Evolutionary conservation across 2,888 invertebrate species (phyloP), one percentile per base, ranked within the genome.

Genomic region (Lottia gigantea): DNA sequence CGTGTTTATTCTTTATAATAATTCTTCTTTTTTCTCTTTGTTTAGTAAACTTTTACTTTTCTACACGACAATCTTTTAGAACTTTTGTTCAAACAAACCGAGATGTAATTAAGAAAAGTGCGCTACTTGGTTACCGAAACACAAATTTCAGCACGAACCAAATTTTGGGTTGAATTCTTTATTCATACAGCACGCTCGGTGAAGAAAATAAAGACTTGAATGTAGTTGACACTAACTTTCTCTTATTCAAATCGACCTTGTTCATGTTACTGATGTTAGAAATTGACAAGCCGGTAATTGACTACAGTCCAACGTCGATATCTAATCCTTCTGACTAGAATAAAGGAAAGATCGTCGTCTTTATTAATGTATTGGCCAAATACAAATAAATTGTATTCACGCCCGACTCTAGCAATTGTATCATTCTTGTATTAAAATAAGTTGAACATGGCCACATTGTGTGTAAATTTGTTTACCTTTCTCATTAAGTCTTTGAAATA

Each of bases 291-390:
- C 55, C 55, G 55, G 55, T 23, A 55, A 55, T 55, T 55, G 55
- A 55, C 55, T 55, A 55, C 55, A 23, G 55, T 19, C 55, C 55
- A 55, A 55, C 55, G 46, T 62, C 67, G 74, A 67, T 74, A 71
- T 71, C 71, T 74, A 74, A 74, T 71, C 71, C 66, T 64, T 55
- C 66, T 55, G 55, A 46, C 68, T 64, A 55, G 68, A 62, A 62
- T 64, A 64, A 61, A 64, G 46, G 67, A 62, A 64, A 67, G 69
- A 66, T 67, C 66, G 68, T 69, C 66, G 67, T 74, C 71, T 69
- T 71, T 73, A 71, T 71, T 74, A 74, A 74, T 74, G 67, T 71
- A 64, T 63, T 62, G 66, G 71, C 64, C 71, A 47, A 69, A 74
- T 55, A 74, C 71, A 74, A 74, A 74, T 68, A 73, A 47, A 55